Base-by-base conservation (phyloP, 30 jellyfish, hydroid and myxozoan genomes). In the Chironex yamaguchii region DNA sequence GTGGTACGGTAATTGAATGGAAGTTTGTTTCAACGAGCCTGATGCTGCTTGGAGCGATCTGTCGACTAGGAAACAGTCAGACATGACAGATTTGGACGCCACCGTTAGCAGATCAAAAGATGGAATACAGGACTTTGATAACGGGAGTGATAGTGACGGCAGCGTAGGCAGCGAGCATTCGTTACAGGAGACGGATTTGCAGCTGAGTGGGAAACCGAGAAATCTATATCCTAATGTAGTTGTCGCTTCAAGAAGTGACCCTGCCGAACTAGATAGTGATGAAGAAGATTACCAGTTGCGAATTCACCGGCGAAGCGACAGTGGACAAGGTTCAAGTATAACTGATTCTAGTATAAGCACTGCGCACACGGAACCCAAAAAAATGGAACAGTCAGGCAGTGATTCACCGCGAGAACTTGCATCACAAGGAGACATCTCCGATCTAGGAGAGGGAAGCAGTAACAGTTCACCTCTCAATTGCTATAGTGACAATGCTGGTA, bases 291-390 rank as follows among this genome's bases (percentile, higher is more conserved):
- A 51, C 64, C 93, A 85, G 49, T 33, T 91, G 90, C 77, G 98
- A 34, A 64, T 51, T 27, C 94, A 86, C 54, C 35, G 86, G 34
- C 78, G 91, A 50, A 91, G 85, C 73, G 98, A 91, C 30, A 91
- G 98, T 80, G 98, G 98, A 0, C 96, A 91, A 58, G 98, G 98
- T 2, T 91, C 98, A n/a, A 91, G 98, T 62, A 91, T 91, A 6
- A 85, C 90, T 25, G 96, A 74, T 20, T 30, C 89, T 6, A 85
- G 81, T 66, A 52, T 64, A 49, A 74, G 13, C 79, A 53, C 85
- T 21, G 17, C 49, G 20, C 84, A 66, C 30, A 62, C 48, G 49
- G 96, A 85, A 4, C 52, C 65, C 13, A 85, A 74, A 34, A 49
- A 73, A 34, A 54, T 74, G 42, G 89, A 85, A 28, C 36, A 71